Percentiles rank a stretch among this genome's conserved stretches.
Evolutionary conservation across 2,113 vertebrate species (phyloP).

Genomic region (Hippopotamus amphibius): DNA sequence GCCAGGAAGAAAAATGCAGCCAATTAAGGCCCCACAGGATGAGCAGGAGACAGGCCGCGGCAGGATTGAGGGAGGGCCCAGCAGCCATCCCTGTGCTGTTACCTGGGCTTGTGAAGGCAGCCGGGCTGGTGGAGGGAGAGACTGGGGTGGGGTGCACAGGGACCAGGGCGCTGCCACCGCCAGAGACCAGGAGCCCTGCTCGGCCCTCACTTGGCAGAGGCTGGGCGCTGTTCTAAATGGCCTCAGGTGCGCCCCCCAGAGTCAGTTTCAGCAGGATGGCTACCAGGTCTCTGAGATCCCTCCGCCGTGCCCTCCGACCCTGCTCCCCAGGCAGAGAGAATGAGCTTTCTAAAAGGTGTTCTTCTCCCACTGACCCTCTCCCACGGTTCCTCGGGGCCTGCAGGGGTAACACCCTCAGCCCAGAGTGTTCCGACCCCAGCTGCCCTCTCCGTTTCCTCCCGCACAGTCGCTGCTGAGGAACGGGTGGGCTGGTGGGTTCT

Average conservation of each 20-base stretch:
- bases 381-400: fast-evolving
- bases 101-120: fast-evolving
- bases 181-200: not conserved
- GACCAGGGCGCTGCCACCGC: not conserved
- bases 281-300: not conserved
- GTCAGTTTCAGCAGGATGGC: not conserved
- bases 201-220: not conserved
- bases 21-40: not conserved
- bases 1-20: constrained; percentile 36
- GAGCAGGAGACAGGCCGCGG: not conserved
- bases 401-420: not conserved
- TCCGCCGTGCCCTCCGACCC: not conserved
- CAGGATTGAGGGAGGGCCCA: not conserved
- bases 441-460: not conserved
- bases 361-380: not conserved
- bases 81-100: not conserved
- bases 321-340: not conserved
- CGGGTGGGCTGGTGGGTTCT: not conserved
- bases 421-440: not conserved
- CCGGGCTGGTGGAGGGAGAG: not conserved
- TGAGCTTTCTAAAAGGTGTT: not conserved
- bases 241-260: not conserved
- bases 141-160: not conserved
- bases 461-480: fast-evolving
- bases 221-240: fast-evolving